Conservation (phyloP, 2,888 invertebrate genomes). For the Patella ulyssiponensis region DNA sequence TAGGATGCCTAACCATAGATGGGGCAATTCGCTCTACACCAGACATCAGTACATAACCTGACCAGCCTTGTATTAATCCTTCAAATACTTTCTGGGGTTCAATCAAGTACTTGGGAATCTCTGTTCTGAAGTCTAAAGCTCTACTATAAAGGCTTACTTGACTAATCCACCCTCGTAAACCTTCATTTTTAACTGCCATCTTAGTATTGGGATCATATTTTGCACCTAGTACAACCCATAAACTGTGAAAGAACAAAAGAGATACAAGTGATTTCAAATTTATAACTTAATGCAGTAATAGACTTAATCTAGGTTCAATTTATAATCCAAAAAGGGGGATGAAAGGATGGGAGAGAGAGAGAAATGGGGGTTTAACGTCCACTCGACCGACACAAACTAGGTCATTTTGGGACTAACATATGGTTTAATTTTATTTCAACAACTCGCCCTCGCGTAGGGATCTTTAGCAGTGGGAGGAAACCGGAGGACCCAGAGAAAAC, state of each 20-base stretch:
- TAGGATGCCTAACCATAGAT: conserved; percentile 13
- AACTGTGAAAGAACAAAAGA: conserved; percentile 33
- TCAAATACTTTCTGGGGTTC: conserved; percentile 30
- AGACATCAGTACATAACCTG: conserved; percentile 44
- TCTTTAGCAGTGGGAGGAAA: too few relatives aligned
- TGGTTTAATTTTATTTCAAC: too few relatives aligned
- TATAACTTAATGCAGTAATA: too few relatives aligned
- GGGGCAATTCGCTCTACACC: conserved; percentile 27
- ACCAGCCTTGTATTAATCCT: conserved; percentile 32
- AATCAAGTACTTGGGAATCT: conserved; percentile 37
- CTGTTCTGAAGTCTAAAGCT: conserved; percentile 40
- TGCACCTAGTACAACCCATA: conserved; percentile 56
- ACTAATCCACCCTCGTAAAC: conserved; percentile 59
- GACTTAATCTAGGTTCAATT: too few relatives aligned
- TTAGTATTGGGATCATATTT: conserved; percentile 41
- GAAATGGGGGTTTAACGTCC: too few relatives aligned
- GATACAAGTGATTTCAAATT: too few relatives aligned
- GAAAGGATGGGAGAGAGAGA: too few relatives aligned
- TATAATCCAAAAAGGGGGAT: too few relatives aligned
- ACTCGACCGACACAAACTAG: too few relatives aligned
- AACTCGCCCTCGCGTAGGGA: too few relatives aligned
- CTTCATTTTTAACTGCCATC: conserved; percentile 35
- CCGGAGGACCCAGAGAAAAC: too few relatives aligned
- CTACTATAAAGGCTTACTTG: conserved; percentile 54
- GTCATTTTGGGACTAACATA: too few relatives aligned